Evolutionary conservation across 1,140 invertebrate genomes (phyloP).

Genomic region (Portunus trituberculatus): DNA sequence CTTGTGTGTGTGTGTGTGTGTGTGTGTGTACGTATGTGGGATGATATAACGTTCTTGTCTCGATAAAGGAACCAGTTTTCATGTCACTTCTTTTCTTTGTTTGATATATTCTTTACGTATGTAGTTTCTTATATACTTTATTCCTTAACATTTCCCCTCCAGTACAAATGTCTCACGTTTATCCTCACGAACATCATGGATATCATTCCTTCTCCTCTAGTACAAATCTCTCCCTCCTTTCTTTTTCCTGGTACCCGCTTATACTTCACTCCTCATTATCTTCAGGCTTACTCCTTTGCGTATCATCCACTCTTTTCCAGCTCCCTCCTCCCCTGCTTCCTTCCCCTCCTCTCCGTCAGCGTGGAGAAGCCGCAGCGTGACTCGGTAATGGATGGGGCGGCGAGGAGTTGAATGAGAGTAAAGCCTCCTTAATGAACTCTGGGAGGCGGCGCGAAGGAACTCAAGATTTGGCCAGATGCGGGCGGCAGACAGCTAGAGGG

Average conservation of each 20-base stretch:
- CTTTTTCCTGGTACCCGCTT: background rate
- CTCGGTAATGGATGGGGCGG: slow-evolving; percentile 1
- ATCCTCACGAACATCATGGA: too few species aligned
- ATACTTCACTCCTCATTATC: background rate
- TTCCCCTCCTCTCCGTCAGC: background rate
- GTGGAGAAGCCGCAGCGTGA: background rate
- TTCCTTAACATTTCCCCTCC: background rate
- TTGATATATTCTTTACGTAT: too few species aligned
- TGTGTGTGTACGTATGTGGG: background rate
- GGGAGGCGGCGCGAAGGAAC: background rate
- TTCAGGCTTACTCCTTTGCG: background rate
- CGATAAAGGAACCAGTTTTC: too few species aligned
- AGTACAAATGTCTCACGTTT: too few species aligned
- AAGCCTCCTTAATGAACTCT: slow-evolving; percentile 1
- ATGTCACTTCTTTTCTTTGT: too few species aligned
- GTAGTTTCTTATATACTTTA: too few species aligned
- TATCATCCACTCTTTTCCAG: background rate
- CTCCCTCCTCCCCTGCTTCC: background rate
- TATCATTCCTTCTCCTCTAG: background rate
- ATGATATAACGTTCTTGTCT: too few species aligned
- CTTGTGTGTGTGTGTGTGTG: background rate
- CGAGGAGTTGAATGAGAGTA: background rate
- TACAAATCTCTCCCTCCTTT: background rate
- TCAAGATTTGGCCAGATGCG: background rate
- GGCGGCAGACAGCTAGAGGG: background rate